Evolutionary conservation across 2,113 vertebrate species (phyloP).

Genomic region (Silurus asotus): DNA sequence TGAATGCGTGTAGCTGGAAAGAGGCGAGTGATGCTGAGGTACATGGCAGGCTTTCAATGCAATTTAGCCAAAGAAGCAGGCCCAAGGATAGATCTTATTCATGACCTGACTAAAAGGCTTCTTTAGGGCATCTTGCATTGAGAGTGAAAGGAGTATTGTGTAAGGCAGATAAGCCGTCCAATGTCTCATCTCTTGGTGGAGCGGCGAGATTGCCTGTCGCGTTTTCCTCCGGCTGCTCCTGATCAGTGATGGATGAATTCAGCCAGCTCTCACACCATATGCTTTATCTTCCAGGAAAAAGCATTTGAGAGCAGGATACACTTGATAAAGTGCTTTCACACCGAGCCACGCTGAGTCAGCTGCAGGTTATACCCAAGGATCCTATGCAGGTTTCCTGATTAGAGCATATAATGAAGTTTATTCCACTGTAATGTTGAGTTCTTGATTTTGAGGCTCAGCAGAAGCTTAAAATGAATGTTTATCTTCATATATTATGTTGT

Average conservation of each 20-base stretch:
- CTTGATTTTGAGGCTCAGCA: neutral
- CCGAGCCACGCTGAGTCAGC: neutral
- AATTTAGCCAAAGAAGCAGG: neutral
- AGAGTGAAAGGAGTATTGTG: constrained; percentile 17
- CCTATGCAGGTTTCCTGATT: constrained; percentile 1
- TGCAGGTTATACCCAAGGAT: neutral
- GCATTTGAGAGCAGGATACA: constrained; percentile 36
- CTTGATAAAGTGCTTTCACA: neutral
- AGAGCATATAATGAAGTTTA: neutral
- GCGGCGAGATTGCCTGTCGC: constrained; percentile 29
- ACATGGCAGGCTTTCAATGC: neutral
- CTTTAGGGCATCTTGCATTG: constrained; percentile 10
- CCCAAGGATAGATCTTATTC: constrained; percentile 20
- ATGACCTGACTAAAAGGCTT: constrained; percentile 14
- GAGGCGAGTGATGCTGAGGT: neutral
- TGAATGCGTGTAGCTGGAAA: neutral
- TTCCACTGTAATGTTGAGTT: neutral
- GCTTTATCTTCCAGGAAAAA: constrained; percentile 39
- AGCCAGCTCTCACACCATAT: constrained; percentile 4
- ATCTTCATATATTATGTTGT: neutral
- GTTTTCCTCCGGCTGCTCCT: constrained; percentile 12
- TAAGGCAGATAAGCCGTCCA: constrained; percentile 34
- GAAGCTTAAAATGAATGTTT: neutral
- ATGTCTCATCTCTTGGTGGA: constrained; percentile 11
- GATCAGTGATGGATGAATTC: constrained; percentile 48